These are phyloP conservation scores for Malurus melanocephalus DNA, from an alignment of 2,113 vertebrate genomes.

Conservation along the genomic window DNA sequence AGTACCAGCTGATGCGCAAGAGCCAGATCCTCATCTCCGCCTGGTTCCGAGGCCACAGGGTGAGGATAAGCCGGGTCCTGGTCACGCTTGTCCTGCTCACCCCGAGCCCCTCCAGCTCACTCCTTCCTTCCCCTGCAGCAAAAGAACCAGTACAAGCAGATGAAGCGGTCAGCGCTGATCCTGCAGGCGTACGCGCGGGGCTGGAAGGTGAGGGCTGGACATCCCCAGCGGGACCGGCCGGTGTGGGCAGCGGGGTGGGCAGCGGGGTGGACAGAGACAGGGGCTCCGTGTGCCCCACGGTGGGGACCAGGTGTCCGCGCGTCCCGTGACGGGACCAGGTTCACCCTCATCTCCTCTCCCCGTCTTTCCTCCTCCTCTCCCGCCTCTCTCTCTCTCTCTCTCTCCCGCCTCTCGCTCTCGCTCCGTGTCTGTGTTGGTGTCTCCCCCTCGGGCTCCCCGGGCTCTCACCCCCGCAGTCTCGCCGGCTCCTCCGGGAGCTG, in stretches of 20 bases:
- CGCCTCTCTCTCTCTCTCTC: background rate
- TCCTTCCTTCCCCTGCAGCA: conserved; percentile 48
- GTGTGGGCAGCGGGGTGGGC: fast-evolving
- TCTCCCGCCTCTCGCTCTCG: background rate
- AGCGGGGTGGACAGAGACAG: background rate
- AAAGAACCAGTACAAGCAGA: conserved; percentile 66
- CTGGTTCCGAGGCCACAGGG: conserved; percentile 72
- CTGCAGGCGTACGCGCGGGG: conserved; percentile 73
- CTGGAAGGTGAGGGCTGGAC: conserved; percentile 72
- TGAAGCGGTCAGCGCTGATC: conserved; percentile 33
- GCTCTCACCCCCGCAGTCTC: conserved; percentile 29
- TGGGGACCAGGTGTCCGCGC: background rate
- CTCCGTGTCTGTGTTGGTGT: background rate
- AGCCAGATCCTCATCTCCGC: conserved; percentile 78
- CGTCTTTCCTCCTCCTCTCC: background rate
- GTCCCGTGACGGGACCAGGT: background rate
- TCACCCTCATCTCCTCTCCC: background rate
- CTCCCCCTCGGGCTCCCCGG: background rate
- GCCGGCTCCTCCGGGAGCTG: conserved; percentile 49
- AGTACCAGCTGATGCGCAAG: conserved; percentile 74
- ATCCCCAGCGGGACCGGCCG: fast-evolving
- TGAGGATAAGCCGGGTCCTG: background rate
- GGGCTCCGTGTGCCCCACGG: background rate
- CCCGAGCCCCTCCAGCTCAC: fast-evolving
- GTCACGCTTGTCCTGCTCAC: fast-evolving